These are phyloP conservation scores for Pogonocichla stellata DNA, from an alignment of 2,113 vertebrate species.

Conservation along the genomic window DNA sequence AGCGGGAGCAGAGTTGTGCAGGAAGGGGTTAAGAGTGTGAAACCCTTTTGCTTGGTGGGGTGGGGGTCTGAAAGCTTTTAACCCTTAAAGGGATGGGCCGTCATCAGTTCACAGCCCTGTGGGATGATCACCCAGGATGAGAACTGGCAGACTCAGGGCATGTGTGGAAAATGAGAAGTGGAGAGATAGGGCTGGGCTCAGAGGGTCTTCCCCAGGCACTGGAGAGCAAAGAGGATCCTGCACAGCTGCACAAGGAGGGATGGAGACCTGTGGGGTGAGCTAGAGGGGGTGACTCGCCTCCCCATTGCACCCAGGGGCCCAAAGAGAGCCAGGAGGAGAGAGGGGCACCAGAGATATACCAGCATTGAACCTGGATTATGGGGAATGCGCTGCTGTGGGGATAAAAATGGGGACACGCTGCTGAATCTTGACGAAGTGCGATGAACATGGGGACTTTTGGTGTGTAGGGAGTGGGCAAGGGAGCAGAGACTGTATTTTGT, in stretches of 20 bases:
- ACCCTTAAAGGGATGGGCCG: not conserved
- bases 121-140: not conserved
- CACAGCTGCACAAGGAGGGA: not conserved
- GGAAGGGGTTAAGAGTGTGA: conserved; percentile 12
- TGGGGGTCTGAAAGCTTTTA: not conserved
- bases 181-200: not conserved
- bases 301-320: not conserved
- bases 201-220: rapidly evolving
- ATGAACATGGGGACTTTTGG: rapidly evolving
- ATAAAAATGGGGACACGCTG: not conserved
- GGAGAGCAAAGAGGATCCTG: not conserved
- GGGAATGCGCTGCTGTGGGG: not conserved
- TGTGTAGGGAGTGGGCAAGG: not conserved
- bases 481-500: rapidly evolving
- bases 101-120: not conserved
- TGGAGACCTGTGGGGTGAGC: not conserved
- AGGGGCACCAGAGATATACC: not conserved
- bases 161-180: not conserved
- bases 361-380: rapidly evolving
- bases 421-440: not conserved
- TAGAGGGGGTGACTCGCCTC: not conserved
- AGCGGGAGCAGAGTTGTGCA: not conserved
- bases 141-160: not conserved
- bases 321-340: not conserved
- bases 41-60: not conserved